Base-by-base conservation (phyloP, 2,113 vertebrate species). In the Dasyprocta punctata region DNA sequence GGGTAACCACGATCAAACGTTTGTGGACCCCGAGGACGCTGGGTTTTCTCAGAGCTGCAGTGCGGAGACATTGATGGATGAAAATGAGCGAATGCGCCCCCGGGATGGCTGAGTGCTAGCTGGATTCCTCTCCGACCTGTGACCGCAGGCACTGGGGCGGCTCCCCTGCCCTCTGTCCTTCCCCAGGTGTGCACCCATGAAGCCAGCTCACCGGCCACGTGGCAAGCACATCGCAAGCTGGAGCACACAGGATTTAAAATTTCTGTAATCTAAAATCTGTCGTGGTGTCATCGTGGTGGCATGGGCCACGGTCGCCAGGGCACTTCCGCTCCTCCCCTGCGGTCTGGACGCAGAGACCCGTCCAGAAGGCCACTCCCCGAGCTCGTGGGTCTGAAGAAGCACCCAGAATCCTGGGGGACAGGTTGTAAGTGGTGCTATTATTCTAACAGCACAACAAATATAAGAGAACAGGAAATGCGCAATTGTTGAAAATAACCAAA, bases 41-140 rank as follows among this genome's bases (percentile, higher is more conserved):
- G 41, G 26, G 9, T 44, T 13, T 84, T 47, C 73, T 38, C 58
- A 38, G 83, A 82, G 28, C 10, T 5, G 0, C 14, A 44, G 36
- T 44, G 38, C 69, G n/a, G 92, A 86, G 73, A 88, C 60, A 54
- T 13, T 83, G 95, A 96, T 20, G 38, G 92, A 97, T 86, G 92
- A 36, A 30, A 30, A 10, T 1, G 61, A 91, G n/a, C 38, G n/a
- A 26, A 2, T 10, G 16, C 0, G 9, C 92, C 84, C 89, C 75
- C 3, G 89, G 89, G 94, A 24, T 67, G 24, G 56, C 58, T 44
- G 89, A 20, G 9, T 71, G 78, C 65, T 91, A 24, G 92, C 33
- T 49, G 86, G 36, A 78, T 89, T 54, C 58, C 77, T 44, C 80
- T 86, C 71, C n/a, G 33, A 71, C 36, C 44, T 22, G 56, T 47